Evolutionary conservation across 2,113 vertebrate species (phyloP), one percentile per base, ranked within the genome.

Genomic region (Saccopteryx leptura): DNA sequence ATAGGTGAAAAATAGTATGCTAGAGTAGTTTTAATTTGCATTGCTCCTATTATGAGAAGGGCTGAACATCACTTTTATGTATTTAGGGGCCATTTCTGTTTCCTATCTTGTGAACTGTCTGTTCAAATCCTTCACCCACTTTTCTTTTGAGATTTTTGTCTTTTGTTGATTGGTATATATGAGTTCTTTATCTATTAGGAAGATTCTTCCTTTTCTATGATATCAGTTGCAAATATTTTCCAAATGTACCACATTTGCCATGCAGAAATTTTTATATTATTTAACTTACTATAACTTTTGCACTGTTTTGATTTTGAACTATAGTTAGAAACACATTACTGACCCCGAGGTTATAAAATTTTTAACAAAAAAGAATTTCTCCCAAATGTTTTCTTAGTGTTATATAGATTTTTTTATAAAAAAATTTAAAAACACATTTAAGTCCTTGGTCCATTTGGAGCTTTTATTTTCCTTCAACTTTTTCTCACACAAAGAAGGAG

Each of bases 291-390:
- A 21, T 19, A 7, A 5, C 2, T 76, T 92, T 52, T 50, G 48
- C n/a, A 28, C 81, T 50, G 94, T 76, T 56, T 85, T 19, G 74
- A 78, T 82, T 84, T 88, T 68, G 46, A 96, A 54, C 75, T 52
- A 74, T 39, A 54, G 9, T 86, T 31, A 85, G 31, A 95, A 96
- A 80, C 14, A 28, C 28, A 65, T 88, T n/a, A 68, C 7, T 39
- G 52, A 74, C 11, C 21, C 28, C 4, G 24, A 65, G 0, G 2
- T 85, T 78, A 66, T 46, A 72, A 61, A 95, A 31, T 6, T 65
- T 87, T 95, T 80, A 65, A 61, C 50, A 33, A 46, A 80, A 33
- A 46, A 80, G 60, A 80, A 82, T 84, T 50, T 81, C 54, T 75
- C n/a, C 46, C 4, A 19, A 85, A 56, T 82, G 78, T 85, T 79